Conservation (phyloP, 2,113 vertebrate genomes). For the Pogona vitticeps region DNA sequence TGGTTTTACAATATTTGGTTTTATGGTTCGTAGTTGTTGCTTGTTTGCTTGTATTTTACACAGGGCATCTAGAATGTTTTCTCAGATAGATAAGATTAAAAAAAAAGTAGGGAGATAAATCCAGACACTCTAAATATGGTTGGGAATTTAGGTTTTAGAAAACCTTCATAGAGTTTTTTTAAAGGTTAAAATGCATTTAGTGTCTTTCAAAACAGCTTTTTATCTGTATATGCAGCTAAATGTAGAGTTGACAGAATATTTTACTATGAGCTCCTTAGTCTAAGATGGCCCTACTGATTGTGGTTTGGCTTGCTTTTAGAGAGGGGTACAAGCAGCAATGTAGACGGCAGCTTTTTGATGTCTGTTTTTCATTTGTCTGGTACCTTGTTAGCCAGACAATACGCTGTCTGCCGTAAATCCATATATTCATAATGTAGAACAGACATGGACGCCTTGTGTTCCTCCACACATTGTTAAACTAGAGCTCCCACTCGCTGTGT, state of each 20-base stretch:
- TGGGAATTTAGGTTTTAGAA: no score
- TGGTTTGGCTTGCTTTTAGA: not conserved
- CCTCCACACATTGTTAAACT: not conserved
- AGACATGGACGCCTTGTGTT: no score
- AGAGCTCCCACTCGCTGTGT: no score
- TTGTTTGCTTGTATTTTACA: not conserved
- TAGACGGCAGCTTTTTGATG: no score
- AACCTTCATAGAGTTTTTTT: no score
- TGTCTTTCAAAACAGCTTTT: not conserved
- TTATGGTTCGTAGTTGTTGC: not conserved
- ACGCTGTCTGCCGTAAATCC: not conserved
- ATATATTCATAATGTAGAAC: not conserved
- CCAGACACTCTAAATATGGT: not conserved
- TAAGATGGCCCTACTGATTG: not conserved
- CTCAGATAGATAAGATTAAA: not conserved
- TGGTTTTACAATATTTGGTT: not conserved
- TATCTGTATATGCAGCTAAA: not conserved
- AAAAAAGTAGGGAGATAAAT: not conserved
- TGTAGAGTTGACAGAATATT: not conserved
- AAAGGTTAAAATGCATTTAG: not conserved
- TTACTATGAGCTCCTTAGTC: not conserved
- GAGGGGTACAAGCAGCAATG: not conserved
- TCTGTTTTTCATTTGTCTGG: not conserved
- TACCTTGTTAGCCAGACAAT: not conserved
- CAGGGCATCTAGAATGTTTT: not conserved